Conservation (phyloP, 2,888 invertebrate species). For the Ormyrus pomaceus region DNA sequence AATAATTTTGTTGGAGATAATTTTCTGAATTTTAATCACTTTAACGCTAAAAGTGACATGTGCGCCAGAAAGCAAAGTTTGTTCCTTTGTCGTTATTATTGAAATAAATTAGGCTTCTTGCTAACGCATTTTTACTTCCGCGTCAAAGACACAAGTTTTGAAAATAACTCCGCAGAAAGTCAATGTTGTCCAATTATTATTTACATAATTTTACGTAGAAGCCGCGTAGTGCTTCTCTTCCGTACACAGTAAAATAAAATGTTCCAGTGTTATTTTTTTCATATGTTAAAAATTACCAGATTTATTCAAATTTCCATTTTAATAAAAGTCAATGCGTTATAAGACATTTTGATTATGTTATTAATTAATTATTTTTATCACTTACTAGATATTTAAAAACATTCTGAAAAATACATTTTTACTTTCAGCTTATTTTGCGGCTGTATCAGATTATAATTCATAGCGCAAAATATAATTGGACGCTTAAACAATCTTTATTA, state of each 20-base stretch:
- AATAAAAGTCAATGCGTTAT: slow-evolving; percentile 51
- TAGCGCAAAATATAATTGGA: no score
- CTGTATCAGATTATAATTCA: neutral
- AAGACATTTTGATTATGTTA: slow-evolving; percentile 22
- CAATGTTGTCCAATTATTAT: slow-evolving; percentile 47
- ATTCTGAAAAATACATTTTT: slow-evolving; percentile 14
- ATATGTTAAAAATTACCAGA: slow-evolving; percentile 48
- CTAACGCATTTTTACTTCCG: slow-evolving; percentile 14
- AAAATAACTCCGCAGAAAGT: slow-evolving; percentile 32
- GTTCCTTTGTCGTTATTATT: slow-evolving; percentile 3
- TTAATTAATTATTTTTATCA: slow-evolving; percentile 15
- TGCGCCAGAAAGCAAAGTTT: slow-evolving; percentile 11
- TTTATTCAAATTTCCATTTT: slow-evolving; percentile 51
- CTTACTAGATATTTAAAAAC: neutral
- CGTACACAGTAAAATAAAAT: slow-evolving; percentile 37
- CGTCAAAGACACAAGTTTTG: slow-evolving; percentile 32
- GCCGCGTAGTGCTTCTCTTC: slow-evolving; percentile 44
- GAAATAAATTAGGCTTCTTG: slow-evolving; percentile 27
- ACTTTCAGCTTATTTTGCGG: slow-evolving; percentile 13
- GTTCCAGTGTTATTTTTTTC: slow-evolving; percentile 47
- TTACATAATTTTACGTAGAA: slow-evolving; percentile 46
- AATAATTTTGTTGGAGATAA: slow-evolving; percentile 46
- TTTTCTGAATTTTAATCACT: slow-evolving; percentile 25
- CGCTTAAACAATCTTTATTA: no score
- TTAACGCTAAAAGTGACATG: slow-evolving; percentile 10